Conservation (phyloP, 2,797 vertebrate genomes). For the Echiichthys vipera region DNA sequence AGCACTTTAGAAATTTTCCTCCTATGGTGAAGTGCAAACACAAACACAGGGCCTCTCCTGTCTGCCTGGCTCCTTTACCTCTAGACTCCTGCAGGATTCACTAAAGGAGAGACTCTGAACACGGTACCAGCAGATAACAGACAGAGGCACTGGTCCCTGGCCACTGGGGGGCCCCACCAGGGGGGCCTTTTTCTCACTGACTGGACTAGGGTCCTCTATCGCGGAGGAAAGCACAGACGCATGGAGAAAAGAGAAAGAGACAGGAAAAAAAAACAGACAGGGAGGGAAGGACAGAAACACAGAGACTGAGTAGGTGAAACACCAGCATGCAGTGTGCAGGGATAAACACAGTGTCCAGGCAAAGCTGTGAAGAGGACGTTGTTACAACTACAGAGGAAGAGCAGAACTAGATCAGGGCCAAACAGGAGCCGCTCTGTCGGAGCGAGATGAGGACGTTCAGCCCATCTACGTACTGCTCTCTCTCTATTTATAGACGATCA, state of each 20-base stretch:
- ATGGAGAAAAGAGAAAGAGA: conserved; percentile 69
- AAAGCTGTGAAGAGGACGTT: conserved; percentile 80
- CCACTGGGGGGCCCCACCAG: conserved; percentile 85
- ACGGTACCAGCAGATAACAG: conserved; percentile 90
- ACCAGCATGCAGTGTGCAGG: conserved; percentile 80
- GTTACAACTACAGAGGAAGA: conserved; percentile 73
- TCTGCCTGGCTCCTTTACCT: conserved; percentile 87
- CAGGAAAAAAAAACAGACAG: conserved; percentile 69
- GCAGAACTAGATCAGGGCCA: conserved; percentile 68
- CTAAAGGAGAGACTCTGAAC: conserved; percentile 90
- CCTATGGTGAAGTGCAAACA: conserved; percentile 28
- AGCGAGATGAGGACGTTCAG: conserved; percentile 54
- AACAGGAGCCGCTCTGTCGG: conserved; percentile 62
- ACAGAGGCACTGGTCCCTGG: conserved; percentile 88
- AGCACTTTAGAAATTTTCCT: not conserved
- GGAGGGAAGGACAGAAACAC: conserved; percentile 81
- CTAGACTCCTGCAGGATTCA: conserved; percentile 89
- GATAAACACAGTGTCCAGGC: conserved; percentile 73
- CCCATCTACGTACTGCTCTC: conserved; percentile 66
- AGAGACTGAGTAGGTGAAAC: conserved; percentile 82
- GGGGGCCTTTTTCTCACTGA: conserved; percentile 87
- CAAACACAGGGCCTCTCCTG: conserved; percentile 62
- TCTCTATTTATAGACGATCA: conserved; percentile 50
- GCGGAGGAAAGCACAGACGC: conserved; percentile 76
- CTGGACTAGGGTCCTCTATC: conserved; percentile 89